Evolutionary conservation across 2,888 invertebrate genomes (phyloP), one percentile per base, ranked within the genome.

Genomic region (Ophioninae sp.): DNA sequence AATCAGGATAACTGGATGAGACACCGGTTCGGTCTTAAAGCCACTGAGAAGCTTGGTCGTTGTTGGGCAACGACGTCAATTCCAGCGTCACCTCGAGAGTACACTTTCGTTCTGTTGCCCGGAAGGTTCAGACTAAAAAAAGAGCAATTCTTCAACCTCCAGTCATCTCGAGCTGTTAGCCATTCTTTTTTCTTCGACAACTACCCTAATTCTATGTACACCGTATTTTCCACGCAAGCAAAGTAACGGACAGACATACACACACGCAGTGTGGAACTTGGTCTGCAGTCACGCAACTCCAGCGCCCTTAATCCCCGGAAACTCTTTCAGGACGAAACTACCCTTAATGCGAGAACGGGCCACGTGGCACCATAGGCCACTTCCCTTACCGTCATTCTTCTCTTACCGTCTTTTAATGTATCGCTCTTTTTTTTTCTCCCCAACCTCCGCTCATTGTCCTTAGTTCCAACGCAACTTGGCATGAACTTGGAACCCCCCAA

Each of bases 1-100:
- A 83, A 85, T 87, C 81, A 82, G 85, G 85, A 81, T 87, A 86
- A 87, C 85, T 85, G 82, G 85, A 87, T 86, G 86, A 85, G 85
- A 86, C 85, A 85, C 79, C 78, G 82, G 86, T 87, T 87, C 83
- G 83, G 76, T 87, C 82, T 81, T 85, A 80, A 7, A 7, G 77
- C 74, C 69, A 56, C 59, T 44, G 77, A 65, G 65, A 75, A 69
- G 78, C 76, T 65, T 9, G 56, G 44, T 59, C 64, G 44, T 59
- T 69, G 61, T 69, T 13, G 58, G 37, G 41, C 23, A 78, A 68
- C 39, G 77, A 69, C 59, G 68, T 44, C 64, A 69, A 73, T 78
- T 64, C 75, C 71, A 68, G 69, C 72, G 65, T 51, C 82, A 79
- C 77, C 79, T 82, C 84, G 73, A 65, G 76, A 59, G 72, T 77